phyloP scores from a whole-genome alignment of 2,797 vertebrate species.

The Tokudaia tokunoshimensis region DNA sequence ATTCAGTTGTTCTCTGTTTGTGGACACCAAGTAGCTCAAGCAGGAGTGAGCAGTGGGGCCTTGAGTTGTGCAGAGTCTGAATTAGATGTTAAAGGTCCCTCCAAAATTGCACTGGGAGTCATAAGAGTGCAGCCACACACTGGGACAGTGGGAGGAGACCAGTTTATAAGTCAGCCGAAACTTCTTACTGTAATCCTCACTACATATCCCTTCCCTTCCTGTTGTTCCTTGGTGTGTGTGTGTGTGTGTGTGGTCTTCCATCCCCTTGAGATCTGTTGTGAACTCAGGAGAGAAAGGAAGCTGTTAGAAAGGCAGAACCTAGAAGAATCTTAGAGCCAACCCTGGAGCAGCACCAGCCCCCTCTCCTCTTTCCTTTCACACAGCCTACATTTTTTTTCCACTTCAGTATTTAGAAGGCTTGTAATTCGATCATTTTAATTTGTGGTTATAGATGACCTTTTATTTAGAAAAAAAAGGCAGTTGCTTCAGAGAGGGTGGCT shows the following conservation, averaged over 20 bases:
- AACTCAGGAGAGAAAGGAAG: conserved; percentile 7
- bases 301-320: not conserved
- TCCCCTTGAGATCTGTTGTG: not conserved
- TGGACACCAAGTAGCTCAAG: not conserved
- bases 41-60: not conserved
- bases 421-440: conserved; percentile 64
- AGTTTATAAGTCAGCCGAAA: not conserved
- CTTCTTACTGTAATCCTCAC: not conserved
- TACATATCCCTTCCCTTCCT: not conserved
- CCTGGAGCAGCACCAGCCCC: too few relatives aligned
- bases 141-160: not conserved
- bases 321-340: not conserved
- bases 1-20: not conserved
- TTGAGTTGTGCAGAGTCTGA: not conserved
- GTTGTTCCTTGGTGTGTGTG: not conserved
- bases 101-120: not conserved
- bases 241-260: not conserved
- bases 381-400: conserved; percentile 26
- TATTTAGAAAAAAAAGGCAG: conserved; percentile 16
- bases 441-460: conserved; percentile 69
- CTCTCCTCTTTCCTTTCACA: not conserved
- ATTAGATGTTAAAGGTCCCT: not conserved
- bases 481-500: conserved; percentile 50
- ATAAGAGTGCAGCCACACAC: not conserved
- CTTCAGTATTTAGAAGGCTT: conserved; percentile 41